Conservation (phyloP, 1,140 invertebrate genomes). For the Grapholita molesta region DNA sequence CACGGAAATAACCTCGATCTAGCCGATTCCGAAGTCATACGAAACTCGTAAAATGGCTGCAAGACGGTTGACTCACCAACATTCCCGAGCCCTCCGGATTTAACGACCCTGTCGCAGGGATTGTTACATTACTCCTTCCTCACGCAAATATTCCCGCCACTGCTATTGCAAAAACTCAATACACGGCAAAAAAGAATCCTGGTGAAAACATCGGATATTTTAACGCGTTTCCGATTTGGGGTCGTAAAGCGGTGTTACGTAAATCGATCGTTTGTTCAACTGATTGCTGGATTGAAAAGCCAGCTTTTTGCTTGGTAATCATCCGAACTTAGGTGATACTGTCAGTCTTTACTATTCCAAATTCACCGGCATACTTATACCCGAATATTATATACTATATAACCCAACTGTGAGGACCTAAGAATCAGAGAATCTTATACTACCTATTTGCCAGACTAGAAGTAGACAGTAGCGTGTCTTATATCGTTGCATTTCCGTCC, state of each 20-base stretch:
- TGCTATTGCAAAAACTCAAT: conserved; percentile 49
- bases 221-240: conserved; percentile 38
- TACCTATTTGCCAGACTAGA: no score
- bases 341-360: background rate
- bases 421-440: no score
- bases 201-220: conserved; percentile 48
- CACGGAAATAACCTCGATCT: conserved; percentile 48
- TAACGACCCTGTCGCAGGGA: conserved; percentile 53
- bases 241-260: conserved; percentile 54
- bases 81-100: conserved; percentile 48
- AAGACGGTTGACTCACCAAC: conserved; percentile 40
- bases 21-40: conserved; percentile 59
- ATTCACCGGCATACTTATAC: no score
- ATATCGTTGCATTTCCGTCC: background rate
- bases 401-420: background rate
- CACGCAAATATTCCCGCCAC: conserved; percentile 56
- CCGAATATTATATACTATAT: no score
- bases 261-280: conserved; percentile 65
- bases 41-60: conserved; percentile 62
- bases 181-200: conserved; percentile 50
- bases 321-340: conserved; percentile 18
- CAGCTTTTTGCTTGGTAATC: conserved; percentile 47
- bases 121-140: conserved; percentile 59
- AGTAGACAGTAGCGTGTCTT: no score
- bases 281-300: conserved; percentile 63